A percentile compares a stretch with the other conserved stretches of the same genome.
Evolutionary conservation across 2,797 vertebrate genomes (phyloP).

Genomic region (Neostethus bicornis): DNA sequence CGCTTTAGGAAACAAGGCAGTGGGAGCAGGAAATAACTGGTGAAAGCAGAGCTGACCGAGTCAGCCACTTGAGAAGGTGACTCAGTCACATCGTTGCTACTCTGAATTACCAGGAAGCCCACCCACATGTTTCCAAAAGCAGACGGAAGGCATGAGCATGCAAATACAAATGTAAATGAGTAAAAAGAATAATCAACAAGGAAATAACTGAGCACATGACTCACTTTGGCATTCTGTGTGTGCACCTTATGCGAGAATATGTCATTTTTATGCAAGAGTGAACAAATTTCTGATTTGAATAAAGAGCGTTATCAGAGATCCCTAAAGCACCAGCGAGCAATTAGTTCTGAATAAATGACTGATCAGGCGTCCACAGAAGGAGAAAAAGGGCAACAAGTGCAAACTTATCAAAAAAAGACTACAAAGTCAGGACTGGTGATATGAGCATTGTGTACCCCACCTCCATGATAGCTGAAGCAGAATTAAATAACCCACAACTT

Average conservation of each 20-base stretch:
- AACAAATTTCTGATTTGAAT: background rate
- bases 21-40: background rate
- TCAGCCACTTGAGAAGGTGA: constrained; percentile 22
- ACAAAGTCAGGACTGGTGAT: too few species aligned
- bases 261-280: background rate
- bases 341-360: background rate
- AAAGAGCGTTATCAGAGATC: background rate
- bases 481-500: too few species aligned
- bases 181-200: constrained; percentile 22
- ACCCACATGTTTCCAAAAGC: constrained; percentile 37
- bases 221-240: background rate
- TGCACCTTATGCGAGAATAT: background rate
- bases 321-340: background rate
- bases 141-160: constrained; percentile 29
- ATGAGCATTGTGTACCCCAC: too few species aligned
- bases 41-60: background rate
- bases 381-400: background rate
- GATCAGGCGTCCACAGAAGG: background rate
- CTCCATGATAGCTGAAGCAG: too few species aligned
- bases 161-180: constrained; percentile 38
- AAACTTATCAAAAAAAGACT: too few species aligned
- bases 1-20: constrained; percentile 17
- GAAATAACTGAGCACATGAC: constrained; percentile 24
- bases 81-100: constrained; percentile 44
- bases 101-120: constrained; percentile 42